Evolutionary conservation across 2,113 vertebrate genomes (phyloP).

Genomic region (Alaudala cheleensis): DNA sequence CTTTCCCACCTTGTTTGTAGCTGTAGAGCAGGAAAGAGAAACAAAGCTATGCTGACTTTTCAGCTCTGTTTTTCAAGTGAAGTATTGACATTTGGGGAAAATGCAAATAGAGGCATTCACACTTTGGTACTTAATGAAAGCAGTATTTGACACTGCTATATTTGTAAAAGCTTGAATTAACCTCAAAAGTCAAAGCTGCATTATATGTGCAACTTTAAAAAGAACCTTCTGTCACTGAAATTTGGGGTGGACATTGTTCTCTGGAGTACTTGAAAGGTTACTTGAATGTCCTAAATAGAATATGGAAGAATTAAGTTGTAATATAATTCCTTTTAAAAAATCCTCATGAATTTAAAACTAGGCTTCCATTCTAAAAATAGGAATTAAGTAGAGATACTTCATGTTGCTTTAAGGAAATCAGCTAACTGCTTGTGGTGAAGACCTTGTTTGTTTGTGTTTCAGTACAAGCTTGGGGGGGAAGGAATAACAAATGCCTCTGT

Average conservation of each 20-base stretch:
- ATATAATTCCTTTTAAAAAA: not conserved
- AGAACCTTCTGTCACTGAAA: not conserved
- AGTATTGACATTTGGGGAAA: not conserved
- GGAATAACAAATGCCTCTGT: not conserved
- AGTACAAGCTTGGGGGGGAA: not conserved
- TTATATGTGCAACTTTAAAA: not conserved
- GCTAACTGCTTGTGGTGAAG: not conserved
- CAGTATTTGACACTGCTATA: slow-evolving; percentile 19
- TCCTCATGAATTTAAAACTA: not conserved
- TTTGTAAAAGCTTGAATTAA: slow-evolving; percentile 31
- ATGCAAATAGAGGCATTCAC: not conserved
- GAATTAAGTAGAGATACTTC: not conserved
- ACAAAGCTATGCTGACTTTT: not conserved
- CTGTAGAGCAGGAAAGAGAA: not conserved
- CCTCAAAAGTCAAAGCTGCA: slow-evolving; percentile 4
- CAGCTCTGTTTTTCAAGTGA: not conserved
- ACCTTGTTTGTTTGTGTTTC: not conserved
- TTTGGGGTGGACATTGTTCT: not conserved
- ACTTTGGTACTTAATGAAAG: not conserved
- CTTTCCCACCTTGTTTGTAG: not conserved
- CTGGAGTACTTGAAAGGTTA: not conserved
- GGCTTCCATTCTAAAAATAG: not conserved
- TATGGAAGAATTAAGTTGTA: not conserved
- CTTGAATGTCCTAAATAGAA: not conserved
- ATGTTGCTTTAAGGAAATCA: not conserved